Percentiles rank a stretch among this genome's conserved stretches.
Evolutionary conservation across 2,888 invertebrate species (phyloP).

Genomic region (Scaptomyza flava): DNA sequence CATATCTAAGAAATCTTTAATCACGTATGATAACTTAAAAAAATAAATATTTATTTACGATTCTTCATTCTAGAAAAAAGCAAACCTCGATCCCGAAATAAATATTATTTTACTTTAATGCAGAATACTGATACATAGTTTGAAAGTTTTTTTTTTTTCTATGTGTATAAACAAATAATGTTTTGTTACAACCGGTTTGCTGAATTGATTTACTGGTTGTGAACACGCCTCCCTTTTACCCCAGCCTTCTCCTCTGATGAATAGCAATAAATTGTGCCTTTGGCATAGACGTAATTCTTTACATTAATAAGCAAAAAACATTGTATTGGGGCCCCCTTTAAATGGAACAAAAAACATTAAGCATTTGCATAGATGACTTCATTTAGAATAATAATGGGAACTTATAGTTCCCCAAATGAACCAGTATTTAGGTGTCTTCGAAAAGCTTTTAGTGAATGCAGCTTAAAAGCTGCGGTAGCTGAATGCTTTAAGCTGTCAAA

Average conservation of each 20-base stretch:
- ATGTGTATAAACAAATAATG: constrained; percentile 13
- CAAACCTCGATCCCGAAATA: too few species aligned
- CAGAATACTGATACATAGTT: too few species aligned
- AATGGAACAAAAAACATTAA: constrained; percentile 6
- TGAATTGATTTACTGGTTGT: constrained; percentile 37
- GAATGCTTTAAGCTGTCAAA: constrained; percentile 12
- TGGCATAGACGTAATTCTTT: constrained; percentile 16
- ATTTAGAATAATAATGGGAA: constrained; percentile 34
- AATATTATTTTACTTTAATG: too few species aligned
- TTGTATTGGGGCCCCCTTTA: not conserved
- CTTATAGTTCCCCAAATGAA: not conserved
- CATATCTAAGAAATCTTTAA: too few species aligned
- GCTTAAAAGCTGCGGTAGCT: constrained; percentile 25
- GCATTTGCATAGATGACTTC: constrained; percentile 16
- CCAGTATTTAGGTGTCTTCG: constrained; percentile 14
- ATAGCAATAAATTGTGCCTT: constrained; percentile 34
- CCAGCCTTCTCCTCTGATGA: not conserved
- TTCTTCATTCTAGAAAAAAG: too few species aligned
- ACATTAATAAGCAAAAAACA: constrained; percentile 26
- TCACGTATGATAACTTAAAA: too few species aligned
- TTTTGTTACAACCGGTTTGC: constrained; percentile 62
- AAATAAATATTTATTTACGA: too few species aligned
- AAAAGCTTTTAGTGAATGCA: constrained; percentile 16
- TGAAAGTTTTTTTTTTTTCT: too few species aligned
- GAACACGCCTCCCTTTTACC: constrained; percentile 1